phyloP scores from a whole-genome alignment of 53 echinoderm and acorn worm genomes.

The Hippasteria phrygiana region DNA sequence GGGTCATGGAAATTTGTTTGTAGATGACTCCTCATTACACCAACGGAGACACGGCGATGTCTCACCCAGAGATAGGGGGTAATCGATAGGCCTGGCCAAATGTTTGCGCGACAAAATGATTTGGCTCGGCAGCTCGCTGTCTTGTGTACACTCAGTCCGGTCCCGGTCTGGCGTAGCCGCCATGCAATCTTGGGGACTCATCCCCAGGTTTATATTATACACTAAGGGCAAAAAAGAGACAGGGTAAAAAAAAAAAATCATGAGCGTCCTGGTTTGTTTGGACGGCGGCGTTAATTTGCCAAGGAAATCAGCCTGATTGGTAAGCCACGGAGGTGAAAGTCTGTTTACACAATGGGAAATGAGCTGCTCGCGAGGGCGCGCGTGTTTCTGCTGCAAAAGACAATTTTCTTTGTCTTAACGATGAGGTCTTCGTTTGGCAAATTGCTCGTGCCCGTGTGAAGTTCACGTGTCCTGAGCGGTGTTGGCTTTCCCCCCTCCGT shows the following conservation, averaged over 20 bases:
- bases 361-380: slow-evolving; percentile 34
- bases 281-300: slow-evolving; percentile 59
- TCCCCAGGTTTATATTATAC: slow-evolving; percentile 30
- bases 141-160: slow-evolving; percentile 50
- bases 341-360: slow-evolving; percentile 62
- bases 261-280: slow-evolving; percentile 53
- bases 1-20: slow-evolving; percentile 62
- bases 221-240: background rate
- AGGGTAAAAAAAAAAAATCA: slow-evolving; percentile 8
- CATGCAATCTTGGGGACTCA: slow-evolving; percentile 50
- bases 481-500: slow-evolving; percentile 36
- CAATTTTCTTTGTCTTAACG: slow-evolving; percentile 64
- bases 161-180: background rate
- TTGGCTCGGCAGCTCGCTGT: slow-evolving; percentile 57
- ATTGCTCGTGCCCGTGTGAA: slow-evolving; percentile 57
- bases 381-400: slow-evolving; percentile 37
- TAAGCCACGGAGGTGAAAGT: slow-evolving; percentile 61
- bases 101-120: slow-evolving; percentile 72
- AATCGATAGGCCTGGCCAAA: slow-evolving; percentile 66
- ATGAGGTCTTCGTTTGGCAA: slow-evolving; percentile 60
- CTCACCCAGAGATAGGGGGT: slow-evolving; percentile 53
- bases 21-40: slow-evolving; percentile 63
- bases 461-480: slow-evolving; percentile 55
- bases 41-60: slow-evolving; percentile 52
- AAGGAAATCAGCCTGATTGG: slow-evolving; percentile 65